A percentile compares a stretch with the other conserved stretches of the same genome.
Evolutionary conservation across 2,113 vertebrate species (phyloP).

Genomic region (Odontesthes bonariensis): DNA sequence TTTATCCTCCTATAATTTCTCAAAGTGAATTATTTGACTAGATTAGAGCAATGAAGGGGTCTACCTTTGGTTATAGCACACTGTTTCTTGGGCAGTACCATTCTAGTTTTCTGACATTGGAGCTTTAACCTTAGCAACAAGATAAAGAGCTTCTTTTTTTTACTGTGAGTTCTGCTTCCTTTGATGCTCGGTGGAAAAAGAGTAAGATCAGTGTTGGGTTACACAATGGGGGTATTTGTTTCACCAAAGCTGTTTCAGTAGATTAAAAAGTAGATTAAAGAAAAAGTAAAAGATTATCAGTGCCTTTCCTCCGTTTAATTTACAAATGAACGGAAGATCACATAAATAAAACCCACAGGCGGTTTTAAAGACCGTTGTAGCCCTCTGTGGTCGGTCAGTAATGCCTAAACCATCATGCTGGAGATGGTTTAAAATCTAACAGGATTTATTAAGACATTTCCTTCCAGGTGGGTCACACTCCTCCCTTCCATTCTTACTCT

Average conservation of each 20-base stretch:
- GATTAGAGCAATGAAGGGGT: neutral
- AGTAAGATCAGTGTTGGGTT: too few species aligned
- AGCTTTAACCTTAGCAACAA: too few species aligned
- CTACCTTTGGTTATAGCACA: neutral
- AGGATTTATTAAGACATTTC: slow-evolving; percentile 39
- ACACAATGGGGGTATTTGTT: too few species aligned
- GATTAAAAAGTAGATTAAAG: too few species aligned
- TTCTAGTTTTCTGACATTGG: too few species aligned
- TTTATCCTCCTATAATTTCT: too few species aligned
- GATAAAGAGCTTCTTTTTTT: too few species aligned
- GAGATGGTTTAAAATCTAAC: slow-evolving; percentile 25
- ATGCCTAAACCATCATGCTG: neutral
- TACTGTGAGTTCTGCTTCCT: too few species aligned
- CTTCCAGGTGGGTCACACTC: slow-evolving; percentile 33
- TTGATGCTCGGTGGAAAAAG: too few species aligned
- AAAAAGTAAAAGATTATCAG: neutral
- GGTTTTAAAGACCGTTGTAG: neutral
- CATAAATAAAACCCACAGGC: neutral
- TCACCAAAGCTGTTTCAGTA: too few species aligned
- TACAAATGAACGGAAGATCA: neutral
- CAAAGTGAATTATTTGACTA: neutral
- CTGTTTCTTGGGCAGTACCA: neutral
- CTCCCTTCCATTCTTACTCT: slow-evolving; percentile 24
- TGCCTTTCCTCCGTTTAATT: neutral
- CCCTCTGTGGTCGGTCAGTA: neutral